Evolutionary conservation across 2,888 invertebrate species (phyloP), one percentile per base, ranked within the genome.

Genomic region (Cheilosia grossa): DNA sequence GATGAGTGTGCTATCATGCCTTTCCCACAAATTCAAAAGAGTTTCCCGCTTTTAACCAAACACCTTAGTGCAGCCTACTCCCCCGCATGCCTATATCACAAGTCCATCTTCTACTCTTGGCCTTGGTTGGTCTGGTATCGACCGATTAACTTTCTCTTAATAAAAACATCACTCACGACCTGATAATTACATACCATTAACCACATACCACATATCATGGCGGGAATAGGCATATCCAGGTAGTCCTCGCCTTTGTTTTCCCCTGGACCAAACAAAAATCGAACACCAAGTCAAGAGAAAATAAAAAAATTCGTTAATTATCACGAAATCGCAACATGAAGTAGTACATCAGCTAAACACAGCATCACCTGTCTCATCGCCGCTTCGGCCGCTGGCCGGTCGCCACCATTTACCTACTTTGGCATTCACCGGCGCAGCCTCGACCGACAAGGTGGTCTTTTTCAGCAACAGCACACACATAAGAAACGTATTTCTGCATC

Each of bases 281-380:
- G 87, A 58, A 64, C 33, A 51, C 44, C 21, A 44, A 63, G 70
- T 66, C 30, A 30, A 9, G 30, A 9, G 2, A 9, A 30, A 30
- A 0, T 1, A 54, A 73, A 59, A 47, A 30, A 53, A 74, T 87
- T 87, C 81, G 88, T 89, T 90, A 90, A 90, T 90, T 90, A 90
- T 89, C 88, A 88, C 89, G 88, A 89, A 89, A 90, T 89, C 88
- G 89, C 89, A 89, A 89, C 89, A 87, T 88, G 88, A 87, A 88
- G 89, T 87, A 88, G 87, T 82, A 80, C 82, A 74, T 77, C 87
- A 79, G 77, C 74, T 85, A 75, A 77, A 74, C 79, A 75, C 83
- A 83, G 82, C 86, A 86, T 86, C 79, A 82, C 82, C 82, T 81
- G 87, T 87, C 87, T 77, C 80, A 81, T 80, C 73, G 86, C 21